These are phyloP conservation scores for Sula dactylatra DNA, from an alignment of 2,113 vertebrate species.

Conservation along the genomic window DNA sequence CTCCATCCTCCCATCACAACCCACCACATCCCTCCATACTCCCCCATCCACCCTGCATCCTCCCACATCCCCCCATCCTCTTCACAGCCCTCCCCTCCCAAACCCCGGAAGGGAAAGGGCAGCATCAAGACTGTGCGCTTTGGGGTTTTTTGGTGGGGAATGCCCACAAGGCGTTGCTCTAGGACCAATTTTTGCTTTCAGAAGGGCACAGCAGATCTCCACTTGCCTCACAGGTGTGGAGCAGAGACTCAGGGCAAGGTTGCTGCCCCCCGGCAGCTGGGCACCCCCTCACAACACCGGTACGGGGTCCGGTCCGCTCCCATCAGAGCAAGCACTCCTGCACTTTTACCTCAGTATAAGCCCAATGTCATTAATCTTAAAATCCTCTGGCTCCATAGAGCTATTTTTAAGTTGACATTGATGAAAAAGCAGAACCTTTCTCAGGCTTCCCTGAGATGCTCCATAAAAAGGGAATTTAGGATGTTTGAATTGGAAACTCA, in stretches of 20 bases:
- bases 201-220: background rate
- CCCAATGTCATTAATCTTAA: background rate
- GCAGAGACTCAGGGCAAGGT: background rate
- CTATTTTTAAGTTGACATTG: background rate
- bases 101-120: background rate
- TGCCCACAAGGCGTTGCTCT: fast-evolving
- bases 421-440: background rate
- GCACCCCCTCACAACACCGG: fast-evolving
- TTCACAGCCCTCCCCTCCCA: fast-evolving
- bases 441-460: background rate
- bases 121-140: background rate
- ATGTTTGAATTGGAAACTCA: background rate
- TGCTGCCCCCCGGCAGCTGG: fast-evolving
- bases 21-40: background rate
- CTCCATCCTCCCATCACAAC: background rate
- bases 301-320: fast-evolving
- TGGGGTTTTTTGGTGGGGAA: background rate
- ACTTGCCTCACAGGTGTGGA: background rate
- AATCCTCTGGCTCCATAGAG: background rate
- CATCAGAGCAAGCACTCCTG: background rate
- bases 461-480: background rate
- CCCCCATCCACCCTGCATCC: background rate
- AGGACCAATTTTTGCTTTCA: background rate
- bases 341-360: background rate
- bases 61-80: background rate